Conservation (phyloP, 1,140 invertebrate species). For the Leptopilina clavipes region DNA sequence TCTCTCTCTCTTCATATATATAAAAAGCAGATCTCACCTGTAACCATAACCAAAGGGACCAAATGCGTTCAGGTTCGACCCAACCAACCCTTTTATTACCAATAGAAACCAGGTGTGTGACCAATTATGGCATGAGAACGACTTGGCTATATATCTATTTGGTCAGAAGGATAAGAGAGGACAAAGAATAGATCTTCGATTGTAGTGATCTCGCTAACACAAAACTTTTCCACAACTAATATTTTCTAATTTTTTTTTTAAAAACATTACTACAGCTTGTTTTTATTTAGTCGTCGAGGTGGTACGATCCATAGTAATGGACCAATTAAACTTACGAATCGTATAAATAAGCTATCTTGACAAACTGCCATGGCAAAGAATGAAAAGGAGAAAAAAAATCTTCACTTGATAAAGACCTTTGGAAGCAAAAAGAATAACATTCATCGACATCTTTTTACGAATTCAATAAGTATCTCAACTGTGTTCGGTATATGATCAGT, state of each 20-base stretch:
- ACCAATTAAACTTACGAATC: conserved; percentile 33
- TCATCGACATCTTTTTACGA: background rate
- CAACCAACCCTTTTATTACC: conserved; percentile 17
- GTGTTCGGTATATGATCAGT: background rate
- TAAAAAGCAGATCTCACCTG: conserved; percentile 24
- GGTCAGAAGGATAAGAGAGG: conserved; percentile 15
- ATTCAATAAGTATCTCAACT: background rate
- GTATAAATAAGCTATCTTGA: conserved; percentile 26
- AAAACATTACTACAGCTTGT: background rate
- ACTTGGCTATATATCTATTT: conserved; percentile 7
- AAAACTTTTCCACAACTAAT: background rate
- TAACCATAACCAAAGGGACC: conserved; percentile 13
- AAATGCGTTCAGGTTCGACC: conserved; percentile 11
- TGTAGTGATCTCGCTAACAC: conserved; percentile 3
- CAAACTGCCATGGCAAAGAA: background rate
- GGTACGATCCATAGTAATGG: conserved; percentile 19
- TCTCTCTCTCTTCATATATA: background rate
- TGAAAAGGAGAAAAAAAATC: conserved; percentile 12
- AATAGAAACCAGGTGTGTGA: conserved; percentile 13
- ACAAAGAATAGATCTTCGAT: conserved; percentile 26
- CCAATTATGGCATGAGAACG: conserved; percentile 29
- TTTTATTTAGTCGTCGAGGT: conserved; percentile 7
- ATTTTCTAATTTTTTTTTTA: background rate
- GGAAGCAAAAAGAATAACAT: background rate
- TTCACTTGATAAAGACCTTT: conserved; percentile 10